Conservation (phyloP, 1,140 invertebrate genomes). For the Heliconius himera region DNA sequence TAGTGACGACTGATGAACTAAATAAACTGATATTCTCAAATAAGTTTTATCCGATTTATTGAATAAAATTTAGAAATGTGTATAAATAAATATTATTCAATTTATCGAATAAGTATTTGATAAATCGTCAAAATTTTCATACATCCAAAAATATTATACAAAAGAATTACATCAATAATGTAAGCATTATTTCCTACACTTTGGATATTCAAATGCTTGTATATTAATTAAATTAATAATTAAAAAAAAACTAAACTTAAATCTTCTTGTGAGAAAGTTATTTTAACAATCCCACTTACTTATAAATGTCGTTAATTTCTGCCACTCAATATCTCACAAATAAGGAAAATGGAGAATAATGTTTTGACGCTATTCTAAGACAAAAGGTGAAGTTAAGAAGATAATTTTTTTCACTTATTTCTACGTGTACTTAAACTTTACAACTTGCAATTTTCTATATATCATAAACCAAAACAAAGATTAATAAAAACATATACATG, state of each 20-base stretch:
- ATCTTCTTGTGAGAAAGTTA: not conserved
- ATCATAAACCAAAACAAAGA: too few relatives aligned
- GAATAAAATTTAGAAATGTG: not conserved
- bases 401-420: too few relatives aligned
- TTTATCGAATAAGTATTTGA: not conserved
- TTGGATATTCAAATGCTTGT: constrained; percentile 7
- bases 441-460: too few relatives aligned
- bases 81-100: not conserved
- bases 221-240: not conserved
- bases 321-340: not conserved
- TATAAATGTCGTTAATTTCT: too few relatives aligned
- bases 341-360: not conserved
- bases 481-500: too few relatives aligned
- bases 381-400: too few relatives aligned
- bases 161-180: not conserved
- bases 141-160: not conserved
- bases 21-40: not conserved
- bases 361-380: not conserved
- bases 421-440: too few relatives aligned
- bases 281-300: too few relatives aligned
- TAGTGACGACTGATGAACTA: not conserved
- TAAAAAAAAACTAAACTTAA: not conserved
- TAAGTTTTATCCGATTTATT: not conserved
- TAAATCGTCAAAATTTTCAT: not conserved
- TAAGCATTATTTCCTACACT: not conserved